phyloP scores from a whole-genome alignment of 2,797 vertebrate genomes.

The Enteromius unitaeniatus region DNA sequence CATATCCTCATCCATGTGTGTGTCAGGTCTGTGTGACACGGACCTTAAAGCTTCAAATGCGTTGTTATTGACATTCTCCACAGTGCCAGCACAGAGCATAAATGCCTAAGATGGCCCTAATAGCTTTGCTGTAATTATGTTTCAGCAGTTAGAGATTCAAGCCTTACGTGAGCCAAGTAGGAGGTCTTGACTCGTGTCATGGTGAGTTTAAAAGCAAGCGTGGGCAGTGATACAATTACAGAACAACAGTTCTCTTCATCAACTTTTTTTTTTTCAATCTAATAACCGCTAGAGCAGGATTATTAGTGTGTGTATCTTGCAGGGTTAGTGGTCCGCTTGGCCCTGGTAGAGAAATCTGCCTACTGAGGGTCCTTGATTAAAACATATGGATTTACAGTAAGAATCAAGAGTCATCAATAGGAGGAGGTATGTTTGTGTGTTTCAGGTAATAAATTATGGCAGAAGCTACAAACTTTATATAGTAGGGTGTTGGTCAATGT shows the following conservation, averaged over 20 bases:
- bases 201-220: constrained; percentile 46
- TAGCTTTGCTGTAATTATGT: constrained; percentile 49
- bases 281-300: constrained; percentile 35
- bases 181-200: constrained; percentile 40
- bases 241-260: constrained; percentile 43
- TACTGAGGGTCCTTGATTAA: constrained; percentile 12
- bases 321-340: constrained; percentile 16
- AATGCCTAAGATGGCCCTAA: constrained; percentile 46
- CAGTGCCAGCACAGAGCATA: constrained; percentile 17
- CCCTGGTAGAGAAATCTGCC: constrained; percentile 4
- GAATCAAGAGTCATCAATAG: constrained; percentile 38
- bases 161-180: constrained; percentile 17
- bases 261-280: constrained; percentile 30
- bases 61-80: constrained; percentile 42
- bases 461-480: not conserved
- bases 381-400: constrained; percentile 52
- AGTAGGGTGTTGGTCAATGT: not conserved
- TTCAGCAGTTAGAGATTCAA: constrained; percentile 41
- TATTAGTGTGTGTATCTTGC: constrained; percentile 10
- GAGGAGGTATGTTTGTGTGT: constrained; percentile 48
- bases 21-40: constrained; percentile 20
- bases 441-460: constrained; percentile 50
- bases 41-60: constrained; percentile 34
- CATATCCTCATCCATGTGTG: constrained; percentile 14
- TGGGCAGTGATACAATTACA: constrained; percentile 41